Evolutionary conservation across 2,888 invertebrate genomes (phyloP).

Genomic region (Priocnemis perturbator): DNA sequence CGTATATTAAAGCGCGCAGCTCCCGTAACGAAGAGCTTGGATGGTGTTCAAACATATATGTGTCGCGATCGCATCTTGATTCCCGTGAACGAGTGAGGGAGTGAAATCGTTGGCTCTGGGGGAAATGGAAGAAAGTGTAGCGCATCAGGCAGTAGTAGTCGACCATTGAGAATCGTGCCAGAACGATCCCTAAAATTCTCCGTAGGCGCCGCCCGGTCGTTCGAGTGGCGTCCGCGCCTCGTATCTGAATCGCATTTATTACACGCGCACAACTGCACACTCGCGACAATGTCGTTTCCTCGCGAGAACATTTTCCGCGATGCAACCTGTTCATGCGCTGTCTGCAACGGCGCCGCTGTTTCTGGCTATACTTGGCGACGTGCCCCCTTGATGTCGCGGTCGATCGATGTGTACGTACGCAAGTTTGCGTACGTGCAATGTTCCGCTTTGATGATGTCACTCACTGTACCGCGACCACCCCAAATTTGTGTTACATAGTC

Average conservation of each 20-base stretch:
- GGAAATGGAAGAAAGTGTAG: no score
- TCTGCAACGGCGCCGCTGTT: conserved; percentile 13
- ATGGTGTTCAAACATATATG: no score
- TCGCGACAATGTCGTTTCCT: no score
- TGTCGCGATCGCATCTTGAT: no score
- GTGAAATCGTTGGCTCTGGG: no score
- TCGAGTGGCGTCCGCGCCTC: conserved; percentile 16
- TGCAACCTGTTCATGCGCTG: conserved; percentile 6
- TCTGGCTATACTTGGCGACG: conserved; percentile 30
- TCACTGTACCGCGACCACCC: neutral
- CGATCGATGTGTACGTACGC: conserved; percentile 20
- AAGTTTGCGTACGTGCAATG: neutral
- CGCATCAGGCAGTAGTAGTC: no score
- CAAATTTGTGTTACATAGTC: no score
- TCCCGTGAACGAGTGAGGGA: no score
- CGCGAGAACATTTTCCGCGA: neutral
- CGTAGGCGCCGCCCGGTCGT: conserved; percentile 39
- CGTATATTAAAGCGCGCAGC: no score
- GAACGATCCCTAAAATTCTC: conserved; percentile 28
- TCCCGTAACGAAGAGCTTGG: no score
- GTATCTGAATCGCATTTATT: conserved; percentile 45
- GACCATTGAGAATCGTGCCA: conserved; percentile 32
- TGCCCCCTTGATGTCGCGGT: conserved; percentile 23
- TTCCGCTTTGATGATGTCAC: neutral
- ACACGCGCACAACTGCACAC: conserved; percentile 5